Percentiles rank a stretch among this genome's conserved stretches.
These are phyloP conservation scores for Pagrus major DNA, from an alignment of 2,113 vertebrate species.

Conservation along the genomic window DNA sequence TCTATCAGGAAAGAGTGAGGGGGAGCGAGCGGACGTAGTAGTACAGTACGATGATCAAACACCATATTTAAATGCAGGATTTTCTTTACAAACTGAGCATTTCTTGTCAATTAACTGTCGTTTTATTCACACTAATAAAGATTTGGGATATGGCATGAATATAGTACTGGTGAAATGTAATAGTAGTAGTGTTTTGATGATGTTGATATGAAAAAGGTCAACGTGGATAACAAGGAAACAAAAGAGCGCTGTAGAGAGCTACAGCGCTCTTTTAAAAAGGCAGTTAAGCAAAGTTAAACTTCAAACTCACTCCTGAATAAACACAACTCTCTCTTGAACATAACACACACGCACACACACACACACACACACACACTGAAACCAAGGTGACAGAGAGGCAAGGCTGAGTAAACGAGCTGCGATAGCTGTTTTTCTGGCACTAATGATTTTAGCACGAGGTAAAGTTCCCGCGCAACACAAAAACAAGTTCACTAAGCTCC, in stretches of 20 bases:
- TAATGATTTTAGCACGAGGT: constrained; percentile 69
- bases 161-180: not conserved
- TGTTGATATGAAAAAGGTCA: not conserved
- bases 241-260: not conserved
- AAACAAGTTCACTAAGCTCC: constrained; percentile 25
- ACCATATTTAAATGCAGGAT: not conserved
- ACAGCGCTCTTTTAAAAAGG: too few species aligned
- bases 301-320: constrained; percentile 66
- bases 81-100: not conserved
- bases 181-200: not conserved
- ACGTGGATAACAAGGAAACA: not conserved
- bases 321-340: constrained; percentile 53
- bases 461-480: constrained; percentile 52
- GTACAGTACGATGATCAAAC: not conserved
- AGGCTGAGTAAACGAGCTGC: constrained; percentile 71
- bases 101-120: not conserved
- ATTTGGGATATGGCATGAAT: not conserved
- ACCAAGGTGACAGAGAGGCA: constrained; percentile 37
- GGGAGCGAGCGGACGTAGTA: not conserved
- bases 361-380: constrained; percentile 35
- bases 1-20: constrained; percentile 32
- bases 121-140: not conserved
- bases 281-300: constrained; percentile 45
- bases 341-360: constrained; percentile 11
- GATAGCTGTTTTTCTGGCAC: constrained; percentile 36